Conservation (phyloP, 2,797 vertebrate genomes). For the Valencia hispanica region DNA sequence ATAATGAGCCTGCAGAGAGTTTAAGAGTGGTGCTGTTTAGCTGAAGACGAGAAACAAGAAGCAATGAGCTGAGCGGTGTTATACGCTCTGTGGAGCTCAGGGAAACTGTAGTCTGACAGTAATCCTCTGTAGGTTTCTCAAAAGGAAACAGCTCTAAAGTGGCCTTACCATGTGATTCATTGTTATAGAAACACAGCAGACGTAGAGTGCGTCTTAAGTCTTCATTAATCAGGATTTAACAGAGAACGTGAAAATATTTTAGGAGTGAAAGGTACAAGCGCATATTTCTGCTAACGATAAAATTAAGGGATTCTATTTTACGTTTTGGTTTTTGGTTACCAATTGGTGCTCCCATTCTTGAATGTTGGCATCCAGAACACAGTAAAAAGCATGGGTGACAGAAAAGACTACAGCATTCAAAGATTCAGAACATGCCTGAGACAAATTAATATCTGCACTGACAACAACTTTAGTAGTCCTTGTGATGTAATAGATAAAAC, state of each 20-base stretch:
- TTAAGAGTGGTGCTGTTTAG: constrained; percentile 4
- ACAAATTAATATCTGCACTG: neutral
- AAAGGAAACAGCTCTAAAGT: neutral
- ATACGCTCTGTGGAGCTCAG: constrained; percentile 8
- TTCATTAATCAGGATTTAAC: neutral
- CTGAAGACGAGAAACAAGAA: neutral
- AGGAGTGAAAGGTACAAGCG: neutral
- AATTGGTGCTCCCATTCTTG: no score
- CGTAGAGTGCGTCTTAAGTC: neutral
- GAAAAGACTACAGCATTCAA: neutral
- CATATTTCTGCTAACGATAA: neutral
- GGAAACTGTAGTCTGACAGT: neutral
- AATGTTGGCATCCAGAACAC: no score
- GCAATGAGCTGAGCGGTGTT: neutral
- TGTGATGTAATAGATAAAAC: neutral
- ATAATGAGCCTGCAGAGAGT: constrained; percentile 21
- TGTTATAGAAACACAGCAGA: neutral
- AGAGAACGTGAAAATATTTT: neutral
- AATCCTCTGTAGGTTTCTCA: constrained; percentile 9
- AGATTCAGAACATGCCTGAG: neutral
- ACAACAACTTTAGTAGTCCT: neutral
- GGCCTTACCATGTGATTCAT: neutral
- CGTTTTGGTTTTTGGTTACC: neutral
- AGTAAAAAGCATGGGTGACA: neutral
- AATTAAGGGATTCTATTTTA: neutral